These are phyloP conservation scores for Pan troglodytes DNA, from an alignment of 2,113 vertebrate genomes.

Conservation along the genomic window NHGRI_mPanTro3-v2.1_pri NC_072411.2:35561001-35561500, in stretches of 20 bases:
- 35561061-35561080: slow-evolving; percentile 24
- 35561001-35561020: slow-evolving; percentile 50
- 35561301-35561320: neutral
- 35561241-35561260: neutral
- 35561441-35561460: neutral
- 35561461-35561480: neutral
- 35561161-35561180: slow-evolving; percentile 50
- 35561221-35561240: slow-evolving; percentile 6
- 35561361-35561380: neutral
- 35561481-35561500: neutral
- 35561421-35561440: neutral
- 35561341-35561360: neutral
- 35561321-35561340: slow-evolving; percentile 43
- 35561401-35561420: accelerated
- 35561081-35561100: slow-evolving; percentile 57
- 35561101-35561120: slow-evolving; percentile 50
- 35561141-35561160: neutral
- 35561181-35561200: neutral
- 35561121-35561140: neutral
- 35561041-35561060: slow-evolving; percentile 62
- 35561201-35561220: neutral
- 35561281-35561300: neutral
- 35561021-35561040: slow-evolving; percentile 71
- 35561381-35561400: neutral
- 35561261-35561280: neutral